phyloP scores from a whole-genome alignment of 2,797 vertebrate genomes.

The Rhabdophis nuchalis region DNA sequence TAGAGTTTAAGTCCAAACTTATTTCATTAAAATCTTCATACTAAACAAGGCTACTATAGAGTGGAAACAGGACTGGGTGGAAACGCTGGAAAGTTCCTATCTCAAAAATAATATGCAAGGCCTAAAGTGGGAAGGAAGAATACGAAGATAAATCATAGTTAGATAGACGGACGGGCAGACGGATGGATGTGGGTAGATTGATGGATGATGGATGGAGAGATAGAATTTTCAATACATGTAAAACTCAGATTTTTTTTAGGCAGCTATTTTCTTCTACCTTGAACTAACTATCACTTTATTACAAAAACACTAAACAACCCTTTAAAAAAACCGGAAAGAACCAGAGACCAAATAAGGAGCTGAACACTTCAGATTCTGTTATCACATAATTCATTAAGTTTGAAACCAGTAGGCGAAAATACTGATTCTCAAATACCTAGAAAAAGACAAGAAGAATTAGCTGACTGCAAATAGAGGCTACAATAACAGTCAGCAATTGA shows the following conservation, averaged over 20 bases:
- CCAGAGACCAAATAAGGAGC: not conserved
- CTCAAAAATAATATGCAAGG: not conserved
- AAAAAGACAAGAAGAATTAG: not conserved
- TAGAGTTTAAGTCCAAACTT: not conserved
- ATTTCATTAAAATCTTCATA: not conserved
- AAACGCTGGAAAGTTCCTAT: not conserved
- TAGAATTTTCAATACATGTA: not conserved
- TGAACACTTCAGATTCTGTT: conserved; percentile 5
- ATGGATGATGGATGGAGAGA: no score
- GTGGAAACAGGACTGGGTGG: not conserved
- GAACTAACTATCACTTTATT: not conserved
- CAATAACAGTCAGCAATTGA: not conserved
- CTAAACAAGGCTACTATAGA: not conserved
- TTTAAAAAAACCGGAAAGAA: not conserved
- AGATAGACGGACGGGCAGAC: no score
- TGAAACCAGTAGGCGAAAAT: not conserved
- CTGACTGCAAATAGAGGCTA: not conserved
- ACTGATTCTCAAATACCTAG: not conserved
- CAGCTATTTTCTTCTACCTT: not conserved
- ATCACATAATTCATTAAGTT: not conserved
- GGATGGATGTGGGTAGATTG: no score
- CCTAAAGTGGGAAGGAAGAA: not conserved
- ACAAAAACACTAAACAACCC: not conserved
- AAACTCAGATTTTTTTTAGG: not conserved
- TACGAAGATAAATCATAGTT: not conserved